phyloP scores from a whole-genome alignment of 1,140 invertebrate genomes.

The Procambarus clarkii region DNA sequence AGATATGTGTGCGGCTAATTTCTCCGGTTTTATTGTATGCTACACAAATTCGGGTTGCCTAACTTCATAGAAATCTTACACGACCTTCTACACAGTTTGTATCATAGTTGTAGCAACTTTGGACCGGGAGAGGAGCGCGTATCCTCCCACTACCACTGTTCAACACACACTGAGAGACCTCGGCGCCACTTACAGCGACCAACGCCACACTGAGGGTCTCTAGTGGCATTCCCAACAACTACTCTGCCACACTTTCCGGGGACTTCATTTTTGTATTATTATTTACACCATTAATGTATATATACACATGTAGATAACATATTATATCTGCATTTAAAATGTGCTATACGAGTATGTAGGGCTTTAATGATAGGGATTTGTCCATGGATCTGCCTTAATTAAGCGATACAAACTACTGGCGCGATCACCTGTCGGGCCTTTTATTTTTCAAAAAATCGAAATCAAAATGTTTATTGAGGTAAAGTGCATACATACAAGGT shows the following conservation, averaged over 20 bases:
- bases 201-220: not conserved
- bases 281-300: no score
- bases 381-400: no score
- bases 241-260: not conserved
- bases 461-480: no score
- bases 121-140: not conserved
- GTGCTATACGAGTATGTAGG: no score
- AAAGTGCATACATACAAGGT: no score
- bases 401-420: no score
- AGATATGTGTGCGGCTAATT: constrained; percentile 1
- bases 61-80: not conserved
- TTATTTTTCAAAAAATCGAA: no score
- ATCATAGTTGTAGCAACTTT: constrained; percentile 21
- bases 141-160: not conserved
- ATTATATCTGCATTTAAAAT: no score
- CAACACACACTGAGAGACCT: not conserved
- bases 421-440: no score
- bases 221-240: not conserved
- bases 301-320: no score
- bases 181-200: not conserved
- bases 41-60: not conserved
- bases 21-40: not conserved
- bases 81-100: not conserved
- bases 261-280: no score
- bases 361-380: no score